These are phyloP conservation scores for Sebastes wilsoni DNA, from an alignment of 2,797 vertebrate species.

Conservation along the genomic window DNA sequence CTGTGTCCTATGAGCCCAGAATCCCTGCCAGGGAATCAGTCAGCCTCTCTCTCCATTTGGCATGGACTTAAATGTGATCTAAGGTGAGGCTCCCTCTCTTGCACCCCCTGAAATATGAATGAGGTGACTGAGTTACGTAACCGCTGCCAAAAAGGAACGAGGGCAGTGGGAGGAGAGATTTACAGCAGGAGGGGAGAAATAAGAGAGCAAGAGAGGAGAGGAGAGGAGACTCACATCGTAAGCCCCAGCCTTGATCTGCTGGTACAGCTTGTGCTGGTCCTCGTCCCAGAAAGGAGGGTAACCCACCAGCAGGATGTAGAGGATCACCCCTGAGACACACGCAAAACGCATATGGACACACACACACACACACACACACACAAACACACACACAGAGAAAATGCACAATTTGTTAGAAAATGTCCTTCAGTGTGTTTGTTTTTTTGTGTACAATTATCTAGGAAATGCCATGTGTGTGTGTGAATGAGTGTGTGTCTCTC, in stretches of 20 bases:
- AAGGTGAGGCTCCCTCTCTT: slow-evolving; percentile 52
- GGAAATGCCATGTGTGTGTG: not conserved
- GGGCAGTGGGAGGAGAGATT: slow-evolving; percentile 36
- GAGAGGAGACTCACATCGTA: slow-evolving; percentile 90
- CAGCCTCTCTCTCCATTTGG: slow-evolving; percentile 19
- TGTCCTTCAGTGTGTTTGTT: not conserved
- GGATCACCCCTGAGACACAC: slow-evolving; percentile 90
- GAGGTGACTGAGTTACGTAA: slow-evolving; percentile 71
- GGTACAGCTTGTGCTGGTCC: slow-evolving; percentile 98
- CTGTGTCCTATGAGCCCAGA: slow-evolving; percentile 36
- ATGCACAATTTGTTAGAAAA: not conserved
- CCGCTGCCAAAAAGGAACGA: slow-evolving; percentile 46
- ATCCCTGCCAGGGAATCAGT: slow-evolving; percentile 35
- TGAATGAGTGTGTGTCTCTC: slow-evolving; percentile 1
- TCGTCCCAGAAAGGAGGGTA: slow-evolving; percentile 99
- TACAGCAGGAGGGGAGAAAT: not conserved
- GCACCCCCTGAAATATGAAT: slow-evolving; percentile 72
- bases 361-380: slow-evolving; percentile 43
- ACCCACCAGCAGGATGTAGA: slow-evolving; percentile 97
- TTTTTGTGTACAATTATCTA: slow-evolving; percentile 11
- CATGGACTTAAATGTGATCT: slow-evolving; percentile 34
- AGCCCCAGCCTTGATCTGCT: slow-evolving; percentile 98
- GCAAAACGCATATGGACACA: slow-evolving; percentile 42
- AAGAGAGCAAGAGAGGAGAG: slow-evolving; percentile 31
- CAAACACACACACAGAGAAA: slow-evolving; percentile 26